These are phyloP conservation scores for Zeus faber DNA, from an alignment of 2,113 vertebrate species.

Conservation along the genomic window DNA sequence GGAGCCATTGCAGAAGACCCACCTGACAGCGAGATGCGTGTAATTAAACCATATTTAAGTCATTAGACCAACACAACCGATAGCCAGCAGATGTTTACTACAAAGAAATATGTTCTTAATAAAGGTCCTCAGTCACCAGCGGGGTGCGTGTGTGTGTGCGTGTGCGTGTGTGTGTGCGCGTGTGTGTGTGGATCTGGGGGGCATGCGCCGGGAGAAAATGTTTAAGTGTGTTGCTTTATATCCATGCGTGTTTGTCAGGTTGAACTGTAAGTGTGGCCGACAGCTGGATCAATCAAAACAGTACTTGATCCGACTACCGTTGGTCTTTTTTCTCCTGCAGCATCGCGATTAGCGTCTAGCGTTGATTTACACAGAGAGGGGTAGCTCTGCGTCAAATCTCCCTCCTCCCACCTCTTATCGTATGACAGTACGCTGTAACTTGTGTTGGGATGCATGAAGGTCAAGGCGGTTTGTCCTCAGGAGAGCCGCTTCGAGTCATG, in stretches of 20 bases:
- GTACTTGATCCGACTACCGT: conserved; percentile 41
- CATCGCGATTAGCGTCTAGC: conserved; percentile 30
- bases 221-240: too few relatives aligned
- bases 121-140: conserved; percentile 52
- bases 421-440: not conserved
- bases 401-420: not conserved
- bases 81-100: conserved; percentile 62
- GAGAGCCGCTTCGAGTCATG: too few relatives aligned
- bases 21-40: conserved; percentile 55
- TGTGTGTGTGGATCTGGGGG: too few relatives aligned
- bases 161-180: not conserved
- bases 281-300: conserved; percentile 22
- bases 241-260: too few relatives aligned
- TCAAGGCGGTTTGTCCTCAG: too few relatives aligned
- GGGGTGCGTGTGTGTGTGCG: conserved; percentile 11
- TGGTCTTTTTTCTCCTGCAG: conserved; percentile 31
- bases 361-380: conserved; percentile 33
- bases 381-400: conserved; percentile 15
- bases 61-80: conserved; percentile 55
- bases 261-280: not conserved
- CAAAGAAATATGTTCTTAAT: conserved; percentile 59
- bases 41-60: conserved; percentile 65
- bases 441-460: too few relatives aligned
- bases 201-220: too few relatives aligned
- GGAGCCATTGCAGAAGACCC: conserved; percentile 19